Evolutionary conservation across 2,113 vertebrate species (phyloP).

Genomic region (Tupaia chinensis): DNA sequence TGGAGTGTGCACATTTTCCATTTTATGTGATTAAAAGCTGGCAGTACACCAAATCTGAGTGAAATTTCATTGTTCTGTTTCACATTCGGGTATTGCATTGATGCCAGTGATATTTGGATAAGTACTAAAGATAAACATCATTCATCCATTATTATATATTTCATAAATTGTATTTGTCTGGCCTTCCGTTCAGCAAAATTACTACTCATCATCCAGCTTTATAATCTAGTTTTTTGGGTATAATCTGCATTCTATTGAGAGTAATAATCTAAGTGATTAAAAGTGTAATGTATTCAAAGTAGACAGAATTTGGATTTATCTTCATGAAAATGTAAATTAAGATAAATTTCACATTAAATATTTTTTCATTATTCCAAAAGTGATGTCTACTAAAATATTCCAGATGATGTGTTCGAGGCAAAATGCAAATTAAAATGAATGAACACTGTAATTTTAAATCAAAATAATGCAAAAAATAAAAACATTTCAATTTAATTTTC

Average conservation of each 20-base stretch:
- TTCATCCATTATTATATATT: neutral
- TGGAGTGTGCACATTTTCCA: neutral
- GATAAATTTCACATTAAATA: neutral
- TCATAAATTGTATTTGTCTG: neutral
- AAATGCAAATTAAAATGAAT: neutral
- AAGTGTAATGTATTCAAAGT: neutral
- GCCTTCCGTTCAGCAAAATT: neutral
- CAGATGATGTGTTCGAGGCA: neutral
- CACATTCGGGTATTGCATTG: neutral
- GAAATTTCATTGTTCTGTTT: neutral
- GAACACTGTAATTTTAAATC: neutral
- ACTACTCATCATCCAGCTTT: neutral
- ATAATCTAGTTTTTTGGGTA: neutral
- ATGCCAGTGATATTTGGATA: neutral
- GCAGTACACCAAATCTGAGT: no score
- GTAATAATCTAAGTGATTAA: neutral
- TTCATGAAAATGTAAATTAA: neutral
- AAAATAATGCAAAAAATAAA: neutral
- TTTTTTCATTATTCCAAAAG: neutral
- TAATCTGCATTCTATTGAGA: neutral
- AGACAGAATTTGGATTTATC: neutral
- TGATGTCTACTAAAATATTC: neutral
- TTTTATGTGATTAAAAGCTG: neutral
- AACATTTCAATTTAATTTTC: neutral
- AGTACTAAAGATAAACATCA: neutral